Evolutionary conservation across 2,797 vertebrate genomes (phyloP).

Genomic region (Vipera ursinii): DNA sequence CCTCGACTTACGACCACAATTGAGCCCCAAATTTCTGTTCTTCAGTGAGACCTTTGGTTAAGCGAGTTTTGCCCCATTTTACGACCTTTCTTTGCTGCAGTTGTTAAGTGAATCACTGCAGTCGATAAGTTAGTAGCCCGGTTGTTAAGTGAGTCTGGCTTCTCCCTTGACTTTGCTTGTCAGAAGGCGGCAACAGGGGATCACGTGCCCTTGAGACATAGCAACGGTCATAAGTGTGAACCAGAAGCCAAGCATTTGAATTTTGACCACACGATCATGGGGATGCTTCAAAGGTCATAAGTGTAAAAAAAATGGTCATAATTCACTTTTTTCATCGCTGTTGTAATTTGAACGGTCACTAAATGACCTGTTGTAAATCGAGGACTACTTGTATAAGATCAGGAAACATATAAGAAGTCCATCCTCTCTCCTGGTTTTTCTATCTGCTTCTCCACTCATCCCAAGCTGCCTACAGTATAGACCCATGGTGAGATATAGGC

Average conservation of each 20-base stretch:
- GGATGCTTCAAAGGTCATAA: neutral
- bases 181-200: neutral
- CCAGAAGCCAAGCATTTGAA: neutral
- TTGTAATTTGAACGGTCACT: neutral
- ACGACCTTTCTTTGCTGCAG: neutral
- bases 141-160: neutral
- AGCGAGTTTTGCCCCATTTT: neutral
- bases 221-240: neutral
- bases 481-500: neutral
- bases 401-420: neutral
- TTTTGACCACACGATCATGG: neutral
- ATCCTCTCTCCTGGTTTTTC: conserved; percentile 13
- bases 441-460: conserved; percentile 34
- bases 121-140: neutral
- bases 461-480: neutral
- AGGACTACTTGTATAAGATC: neutral
- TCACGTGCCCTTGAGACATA: neutral
- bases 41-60: neutral
- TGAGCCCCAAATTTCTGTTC: neutral
- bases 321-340: neutral
- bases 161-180: neutral
- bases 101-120: neutral
- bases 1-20: neutral
- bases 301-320: neutral
- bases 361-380: neutral